phyloP scores from a whole-genome alignment of 2,797 vertebrate genomes.

The Ciconia nigra region DNA sequence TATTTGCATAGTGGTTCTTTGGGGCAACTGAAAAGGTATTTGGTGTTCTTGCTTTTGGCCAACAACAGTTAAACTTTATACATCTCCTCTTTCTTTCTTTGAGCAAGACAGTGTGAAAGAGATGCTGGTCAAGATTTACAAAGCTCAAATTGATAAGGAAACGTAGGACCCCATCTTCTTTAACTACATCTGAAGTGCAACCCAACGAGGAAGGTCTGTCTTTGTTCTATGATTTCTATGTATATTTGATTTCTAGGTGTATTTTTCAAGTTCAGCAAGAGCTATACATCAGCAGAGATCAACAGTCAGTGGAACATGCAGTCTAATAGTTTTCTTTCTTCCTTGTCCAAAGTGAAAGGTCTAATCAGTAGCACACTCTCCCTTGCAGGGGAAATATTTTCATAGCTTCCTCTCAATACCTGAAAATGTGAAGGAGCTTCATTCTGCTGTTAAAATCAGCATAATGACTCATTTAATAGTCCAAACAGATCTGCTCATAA shows the following conservation, averaged over 20 bases:
- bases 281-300: background rate
- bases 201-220: background rate
- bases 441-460: background rate
- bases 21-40: background rate
- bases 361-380: background rate
- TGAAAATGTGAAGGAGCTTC: background rate
- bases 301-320: background rate
- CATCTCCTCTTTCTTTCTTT: background rate
- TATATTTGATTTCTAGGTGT: background rate
- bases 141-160: background rate
- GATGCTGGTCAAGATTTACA: background rate
- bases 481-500: background rate
- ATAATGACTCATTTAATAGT: background rate
- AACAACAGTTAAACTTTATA: background rate
- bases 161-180: background rate
- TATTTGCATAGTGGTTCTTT: background rate
- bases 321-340: background rate
- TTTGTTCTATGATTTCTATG: background rate
- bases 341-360: background rate
- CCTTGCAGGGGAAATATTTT: background rate
- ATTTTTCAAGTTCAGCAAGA: background rate
- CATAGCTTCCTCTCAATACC: background rate
- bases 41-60: background rate
- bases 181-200: background rate
- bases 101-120: background rate